Base-by-base conservation (phyloP, 2,888 invertebrate genomes). In the Incurvaria masculella region DNA sequence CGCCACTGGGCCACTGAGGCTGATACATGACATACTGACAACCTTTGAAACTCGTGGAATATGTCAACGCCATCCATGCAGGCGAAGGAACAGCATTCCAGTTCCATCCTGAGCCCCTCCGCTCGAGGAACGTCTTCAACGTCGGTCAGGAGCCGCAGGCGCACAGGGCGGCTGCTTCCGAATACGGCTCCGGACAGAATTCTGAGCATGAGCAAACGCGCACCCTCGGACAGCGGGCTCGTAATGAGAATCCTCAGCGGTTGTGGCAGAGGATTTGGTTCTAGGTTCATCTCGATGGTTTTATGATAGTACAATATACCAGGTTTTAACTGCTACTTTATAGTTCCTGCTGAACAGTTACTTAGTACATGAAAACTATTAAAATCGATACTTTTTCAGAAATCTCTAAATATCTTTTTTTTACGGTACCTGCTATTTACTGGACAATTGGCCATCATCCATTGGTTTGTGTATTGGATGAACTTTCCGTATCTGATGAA, bases 21-120 rank as follows among this genome's bases (percentile, higher is more conserved):
- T n/a, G n/a, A n/a, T n/a, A n/a, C n/a, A n/a, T n/a, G n/a, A n/a
- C n/a, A n/a, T n/a, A n/a, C n/a, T n/a, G n/a, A n/a, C 48, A 61
- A 73, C 76, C 64, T 61, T n/a, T 74, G 72, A 51, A 74, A 61
- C 54, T 67, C 65, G 18, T 69, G 66, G 4, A 68, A 61, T 17
- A 69, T 56, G 42, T 50, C 53, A 42, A 74, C 62, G 10, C 61
- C 59, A 57, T 69, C 68, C 42, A 58, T 60, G 53, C 67, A 68
- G 10, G 58, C 50, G 53, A 67, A 69, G 38, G 66, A 68, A 58
- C 72, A 72, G 44, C 54, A 57, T 44, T 58, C 60, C 38, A 73
- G 52, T 52, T 72, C 69, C 19, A 58, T 47, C 58, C 58, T 68
- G 21, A 69, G 61, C 16, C 53, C 54, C 46, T 64, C 59, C 1